A percentile compares a stretch with the other conserved stretches of the same genome.
Conservation (phyloP, 2,888 invertebrate genomes). For the Synergus japonicus region DNA sequence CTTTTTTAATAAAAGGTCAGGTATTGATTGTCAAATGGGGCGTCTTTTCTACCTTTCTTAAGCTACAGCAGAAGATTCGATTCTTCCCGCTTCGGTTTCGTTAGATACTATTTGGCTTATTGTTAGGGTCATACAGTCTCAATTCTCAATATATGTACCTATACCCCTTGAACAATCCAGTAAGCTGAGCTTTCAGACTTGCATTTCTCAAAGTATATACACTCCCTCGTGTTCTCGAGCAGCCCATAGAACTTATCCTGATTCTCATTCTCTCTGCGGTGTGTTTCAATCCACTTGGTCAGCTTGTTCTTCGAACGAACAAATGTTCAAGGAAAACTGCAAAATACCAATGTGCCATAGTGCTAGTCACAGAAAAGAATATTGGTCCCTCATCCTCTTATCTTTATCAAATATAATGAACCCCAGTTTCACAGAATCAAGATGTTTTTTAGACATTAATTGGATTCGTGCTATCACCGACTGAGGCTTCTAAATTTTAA, state of each 20-base stretch:
- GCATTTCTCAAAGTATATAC: conserved; percentile 10
- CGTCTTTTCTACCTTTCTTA: neutral
- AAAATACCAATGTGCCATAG: conserved; percentile 5
- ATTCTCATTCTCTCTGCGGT: conserved; percentile 52
- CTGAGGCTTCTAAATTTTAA: too few relatives aligned
- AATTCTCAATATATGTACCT: neutral
- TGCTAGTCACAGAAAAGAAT: neutral
- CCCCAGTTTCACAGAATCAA: neutral
- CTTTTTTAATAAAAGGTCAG: neutral
- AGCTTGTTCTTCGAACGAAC: conserved; percentile 52
- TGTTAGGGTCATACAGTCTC: neutral
- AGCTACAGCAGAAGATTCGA: conserved; percentile 8
- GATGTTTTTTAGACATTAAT: neutral
- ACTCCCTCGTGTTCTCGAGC: conserved; percentile 37
- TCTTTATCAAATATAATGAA: neutral
- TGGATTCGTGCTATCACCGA: neutral
- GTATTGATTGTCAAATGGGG: conserved; percentile 15
- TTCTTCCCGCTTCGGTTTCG: neutral
- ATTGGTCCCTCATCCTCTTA: conserved; percentile 9
- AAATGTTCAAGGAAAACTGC: conserved; percentile 9
- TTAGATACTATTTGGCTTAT: conserved; percentile 8
- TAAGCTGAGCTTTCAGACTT: conserved; percentile 31
- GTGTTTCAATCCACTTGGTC: conserved; percentile 57
- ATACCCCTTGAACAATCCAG: neutral
- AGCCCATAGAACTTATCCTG: conserved; percentile 53